These are phyloP conservation scores for Drosophila nr. medialis DNA, from an alignment of 2,888 invertebrate species.

Conservation along the genomic window DNA sequence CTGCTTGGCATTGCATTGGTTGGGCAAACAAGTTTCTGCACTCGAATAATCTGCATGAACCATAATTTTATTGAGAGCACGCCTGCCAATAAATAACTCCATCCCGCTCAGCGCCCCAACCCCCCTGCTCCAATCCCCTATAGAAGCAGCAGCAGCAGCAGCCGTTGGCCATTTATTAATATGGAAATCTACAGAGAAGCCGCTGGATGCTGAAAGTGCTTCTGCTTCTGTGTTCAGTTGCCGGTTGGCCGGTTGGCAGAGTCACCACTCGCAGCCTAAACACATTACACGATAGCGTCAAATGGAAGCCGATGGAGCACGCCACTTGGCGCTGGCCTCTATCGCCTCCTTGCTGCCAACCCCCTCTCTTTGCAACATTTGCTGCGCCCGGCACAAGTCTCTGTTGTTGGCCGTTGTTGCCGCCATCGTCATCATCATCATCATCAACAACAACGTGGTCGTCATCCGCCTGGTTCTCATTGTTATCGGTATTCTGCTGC, in stretches of 20 bases:
- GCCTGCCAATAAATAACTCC: constrained; percentile 78
- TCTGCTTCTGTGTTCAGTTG: constrained; percentile 40
- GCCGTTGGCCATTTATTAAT: constrained; percentile 76
- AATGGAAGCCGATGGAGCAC: constrained; percentile 71
- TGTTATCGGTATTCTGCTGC: constrained; percentile 72
- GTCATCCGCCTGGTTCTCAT: constrained; percentile 61
- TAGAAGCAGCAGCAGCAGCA: constrained; percentile 22
- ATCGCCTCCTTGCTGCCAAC: constrained; percentile 17
- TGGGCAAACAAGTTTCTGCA: constrained; percentile 76
- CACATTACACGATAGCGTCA: constrained; percentile 80
- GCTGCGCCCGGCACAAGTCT: constrained; percentile 9
- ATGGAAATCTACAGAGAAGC: constrained; percentile 78
- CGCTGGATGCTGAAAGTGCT: constrained; percentile 56
- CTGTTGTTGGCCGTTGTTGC: constrained; percentile 35
- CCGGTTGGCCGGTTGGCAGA: constrained; percentile 23
- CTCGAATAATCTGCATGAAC: constrained; percentile 79
- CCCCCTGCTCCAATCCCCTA: not conserved
- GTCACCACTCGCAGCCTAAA: constrained; percentile 62
- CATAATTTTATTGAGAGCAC: constrained; percentile 80
- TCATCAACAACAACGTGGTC: constrained; percentile 56
- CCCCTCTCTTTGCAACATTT: not conserved
- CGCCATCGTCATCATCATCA: constrained; percentile 56
- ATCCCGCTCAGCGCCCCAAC: constrained; percentile 19
- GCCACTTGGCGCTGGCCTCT: constrained; percentile 46
- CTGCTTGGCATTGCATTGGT: not conserved